Base-by-base conservation (phyloP, 30 jellyfish, hydroid and myxozoan species). In the Turritopsis dohrnii region DNA sequence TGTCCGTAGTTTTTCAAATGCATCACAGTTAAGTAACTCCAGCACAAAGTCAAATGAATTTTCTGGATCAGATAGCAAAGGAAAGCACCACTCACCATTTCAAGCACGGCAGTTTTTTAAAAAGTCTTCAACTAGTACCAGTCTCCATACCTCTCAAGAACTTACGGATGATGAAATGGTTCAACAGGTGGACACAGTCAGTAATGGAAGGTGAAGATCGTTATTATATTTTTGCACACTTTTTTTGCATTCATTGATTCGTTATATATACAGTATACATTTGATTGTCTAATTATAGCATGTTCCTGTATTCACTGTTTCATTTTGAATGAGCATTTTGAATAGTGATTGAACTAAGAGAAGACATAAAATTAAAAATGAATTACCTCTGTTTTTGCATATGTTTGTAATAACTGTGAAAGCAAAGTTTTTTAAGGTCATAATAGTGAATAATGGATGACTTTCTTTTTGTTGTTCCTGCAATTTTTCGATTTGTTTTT, bases 41-140 rank as follows among this genome's bases (percentile, higher is more conserved):
- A 69, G 77, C 22, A 69, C 77, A 69, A 23, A 27, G 77, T 69
- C 77, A 7, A 27, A 69, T 19, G 77, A 69, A 69, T 23, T 69
- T 7, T 27, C 30, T 69, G 77, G 16, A 69, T n/a, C 77, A 7
- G 30, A 27, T 0, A 17, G 77, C 31, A 69, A 69, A 19, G 77
- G 60, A 41, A 41, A 41, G 60, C 60, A 41, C 60, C 60, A 41
- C 13, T 41, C 60, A 41, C 60, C 60, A 5, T 41, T 41, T 41
- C 60, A 41, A 41, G 60, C 60, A 41, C 60, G 60, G 13, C 60
- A 41, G 60, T 41, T 41, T 41, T 41, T 41, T 41, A 41, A 41
- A 13, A 41, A 41, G 13, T 41, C 60, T 41, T 41, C 60, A 41
- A 41, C 77, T 7, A 69, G 31, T 69, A 69, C 77, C 9, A 69